Conservation (phyloP, 2,888 invertebrate genomes). For the Mellilla xanthometata region DNA sequence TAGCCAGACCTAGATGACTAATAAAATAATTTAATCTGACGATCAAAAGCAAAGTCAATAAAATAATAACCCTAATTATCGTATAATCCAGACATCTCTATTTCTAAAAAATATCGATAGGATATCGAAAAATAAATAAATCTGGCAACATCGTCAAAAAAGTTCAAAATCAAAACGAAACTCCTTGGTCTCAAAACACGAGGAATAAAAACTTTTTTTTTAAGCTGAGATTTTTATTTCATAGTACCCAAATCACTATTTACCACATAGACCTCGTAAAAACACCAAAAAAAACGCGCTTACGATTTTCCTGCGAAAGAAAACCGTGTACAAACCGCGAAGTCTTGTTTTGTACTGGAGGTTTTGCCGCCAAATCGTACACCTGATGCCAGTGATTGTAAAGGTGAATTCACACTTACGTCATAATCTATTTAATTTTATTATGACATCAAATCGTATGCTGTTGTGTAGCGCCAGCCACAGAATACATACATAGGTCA, state of each 20-base stretch:
- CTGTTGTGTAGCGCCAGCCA: no score
- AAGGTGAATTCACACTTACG: neutral
- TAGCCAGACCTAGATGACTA: no score
- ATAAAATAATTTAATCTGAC: no score
- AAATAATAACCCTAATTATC: no score
- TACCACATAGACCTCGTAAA: neutral
- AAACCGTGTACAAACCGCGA: constrained; percentile 17
- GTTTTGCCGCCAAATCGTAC: constrained; percentile 41
- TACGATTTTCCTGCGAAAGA: constrained; percentile 2
- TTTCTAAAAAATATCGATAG: neutral
- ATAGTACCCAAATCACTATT: no score
- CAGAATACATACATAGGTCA: no score
- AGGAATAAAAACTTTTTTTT: no score
- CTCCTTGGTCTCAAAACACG: constrained; percentile 1
- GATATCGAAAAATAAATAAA: constrained; percentile 7
- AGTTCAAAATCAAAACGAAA: constrained; percentile 17
- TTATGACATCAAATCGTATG: no score
- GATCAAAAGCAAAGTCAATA: no score
- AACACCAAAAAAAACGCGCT: constrained; percentile 3
- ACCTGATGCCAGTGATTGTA: constrained; percentile 22
- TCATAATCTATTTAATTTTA: no score
- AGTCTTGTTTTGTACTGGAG: constrained; percentile 36
- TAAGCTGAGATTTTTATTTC: no score
- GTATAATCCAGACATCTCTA: constrained; percentile 26
- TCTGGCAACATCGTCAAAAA: constrained; percentile 9